Evolutionary conservation across 2,888 invertebrate genomes (phyloP), one percentile per base, ranked within the genome.

Genomic region (Operophtera brumata): DNA sequence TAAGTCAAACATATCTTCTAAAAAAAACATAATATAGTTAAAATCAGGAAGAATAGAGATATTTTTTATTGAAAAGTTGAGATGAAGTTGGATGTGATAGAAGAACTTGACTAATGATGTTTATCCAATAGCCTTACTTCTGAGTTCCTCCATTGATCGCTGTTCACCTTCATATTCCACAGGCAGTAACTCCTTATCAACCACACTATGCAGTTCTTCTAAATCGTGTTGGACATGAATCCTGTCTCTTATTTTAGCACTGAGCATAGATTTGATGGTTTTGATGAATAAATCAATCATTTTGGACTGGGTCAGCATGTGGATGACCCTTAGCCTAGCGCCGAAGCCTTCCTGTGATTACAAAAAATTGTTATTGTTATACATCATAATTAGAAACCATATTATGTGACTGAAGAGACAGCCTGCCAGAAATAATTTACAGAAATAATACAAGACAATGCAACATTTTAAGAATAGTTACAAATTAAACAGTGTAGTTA

Each of bases 321-420:
- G 68, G 2, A 82, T 68, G 0, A 62, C 70, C 34, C 52, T 69
- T n/a, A 68, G 0, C 57, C 73, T 67, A 28, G 73, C 62, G 0
- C 77, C 75, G 10, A 65, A 79, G 2, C 78, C 77, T 56, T 80
- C 72, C 82, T 76, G 59, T n/a, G 64, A 67, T 6, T 25, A 8
- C 12, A n/a, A 34, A n/a, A 54, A 12, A n/a, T n/a, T 3, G 20
- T 20, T 20, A 20, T 20, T n/a, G n/a, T n/a, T n/a, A n/a, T n/a
- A n/a, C n/a, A n/a, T n/a, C n/a, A n/a, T n/a, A n/a, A n/a, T n/a
- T n/a, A n/a, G n/a, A n/a, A n/a, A n/a, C n/a, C n/a, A n/a, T n/a
- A n/a, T n/a, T n/a, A n/a, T n/a, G n/a, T n/a, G n/a, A n/a, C n/a
- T n/a, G n/a, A n/a, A n/a, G n/a, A n/a, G n/a, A n/a, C n/a, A n/a